Base-by-base conservation (phyloP, 2,797 vertebrate genomes). In the Ctenosaura bakeri region DNA sequence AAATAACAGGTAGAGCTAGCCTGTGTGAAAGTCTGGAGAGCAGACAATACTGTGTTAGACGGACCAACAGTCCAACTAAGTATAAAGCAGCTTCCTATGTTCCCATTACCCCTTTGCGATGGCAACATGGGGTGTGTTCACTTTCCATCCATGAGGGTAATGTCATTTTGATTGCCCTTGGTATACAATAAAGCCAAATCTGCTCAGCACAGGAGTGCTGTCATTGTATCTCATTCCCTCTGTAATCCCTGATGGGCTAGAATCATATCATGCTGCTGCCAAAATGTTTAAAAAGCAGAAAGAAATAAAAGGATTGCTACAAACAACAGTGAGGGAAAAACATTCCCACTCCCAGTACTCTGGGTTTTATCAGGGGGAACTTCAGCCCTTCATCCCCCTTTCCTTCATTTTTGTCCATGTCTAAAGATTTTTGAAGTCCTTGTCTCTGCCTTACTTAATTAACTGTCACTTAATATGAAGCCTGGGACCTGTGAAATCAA, bases 401-500 rank as follows among this genome's bases (percentile, higher is more conserved):
- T 54, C 24, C 24, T 2, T 18, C 35, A 59, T 29, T 76, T 35
- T 86, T 77, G 13, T 46, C 32, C 35, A 86, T 62, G 71, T 26
- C n/a, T 59, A 16, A 76, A 86, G 35, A 86, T 42, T 76, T 42
- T 26, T 76, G 52, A 52, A 76, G 56, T 74, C 13, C 52, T 76
- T 56, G 35, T 69, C 79, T 88, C 64, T 71, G n/a, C 62, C 7
- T 80, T 35, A 78, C 32, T 87, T 92, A 91, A 88, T 86, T 32
- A 94, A 62, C n/a, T 64, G 80, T 14, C 35, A 79, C 32, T 66
- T 59, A 88, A 93, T 54, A 8, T 76, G 78, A 59, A 91, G 50
- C 85, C 76, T 81, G 29, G 62, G 59, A 82, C 26, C n/a, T 76
- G 83, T 89, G 52, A 69, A 54, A 86, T 56, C 62, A 78, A 84